These are phyloP conservation scores for Apamea crenata DNA, from an alignment of 2,888 invertebrate species.

Conservation along the genomic window DNA sequence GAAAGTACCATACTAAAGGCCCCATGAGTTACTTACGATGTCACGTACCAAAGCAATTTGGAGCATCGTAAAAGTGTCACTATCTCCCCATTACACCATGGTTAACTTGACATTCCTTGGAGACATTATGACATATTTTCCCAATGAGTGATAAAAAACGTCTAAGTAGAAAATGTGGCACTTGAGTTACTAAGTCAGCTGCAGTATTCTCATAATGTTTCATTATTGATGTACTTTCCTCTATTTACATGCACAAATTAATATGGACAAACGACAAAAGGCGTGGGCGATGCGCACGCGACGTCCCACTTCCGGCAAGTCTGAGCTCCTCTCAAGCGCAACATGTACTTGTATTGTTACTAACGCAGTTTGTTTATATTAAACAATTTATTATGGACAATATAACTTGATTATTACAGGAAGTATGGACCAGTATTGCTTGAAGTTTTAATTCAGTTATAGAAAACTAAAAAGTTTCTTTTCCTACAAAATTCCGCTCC, in stretches of 20 bases:
- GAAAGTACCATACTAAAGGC: slow-evolving; percentile 75
- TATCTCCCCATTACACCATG: slow-evolving; percentile 55
- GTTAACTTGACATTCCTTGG: slow-evolving; percentile 42
- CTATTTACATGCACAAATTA: slow-evolving; percentile 72
- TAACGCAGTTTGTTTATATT: slow-evolving; percentile 26
- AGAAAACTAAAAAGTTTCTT: not conserved
- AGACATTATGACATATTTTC: slow-evolving; percentile 36
- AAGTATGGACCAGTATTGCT: slow-evolving; percentile 1
- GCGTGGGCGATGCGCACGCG: slow-evolving; percentile 75
- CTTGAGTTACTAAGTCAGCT: slow-evolving; percentile 20
- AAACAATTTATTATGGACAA: slow-evolving; percentile 3
- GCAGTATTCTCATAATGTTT: slow-evolving; percentile 8
- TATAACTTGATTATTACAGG: not conserved
- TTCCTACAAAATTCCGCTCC: not conserved
- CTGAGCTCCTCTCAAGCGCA: slow-evolving; percentile 76
- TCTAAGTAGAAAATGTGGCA: slow-evolving; percentile 27
- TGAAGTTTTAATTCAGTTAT: slow-evolving; percentile 2
- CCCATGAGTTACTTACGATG: slow-evolving; percentile 78
- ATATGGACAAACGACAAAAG: slow-evolving; percentile 67
- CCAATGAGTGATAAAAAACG: slow-evolving; percentile 17
- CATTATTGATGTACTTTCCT: slow-evolving; percentile 72
- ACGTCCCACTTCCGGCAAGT: slow-evolving; percentile 79
- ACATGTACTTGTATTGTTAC: slow-evolving; percentile 66
- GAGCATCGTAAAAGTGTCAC: slow-evolving; percentile 70
- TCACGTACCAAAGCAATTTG: slow-evolving; percentile 80